Evolutionary conservation across 2,113 vertebrate genomes (phyloP), one percentile per base, ranked within the genome.

Genomic region (Aviceda subcristata): DNA sequence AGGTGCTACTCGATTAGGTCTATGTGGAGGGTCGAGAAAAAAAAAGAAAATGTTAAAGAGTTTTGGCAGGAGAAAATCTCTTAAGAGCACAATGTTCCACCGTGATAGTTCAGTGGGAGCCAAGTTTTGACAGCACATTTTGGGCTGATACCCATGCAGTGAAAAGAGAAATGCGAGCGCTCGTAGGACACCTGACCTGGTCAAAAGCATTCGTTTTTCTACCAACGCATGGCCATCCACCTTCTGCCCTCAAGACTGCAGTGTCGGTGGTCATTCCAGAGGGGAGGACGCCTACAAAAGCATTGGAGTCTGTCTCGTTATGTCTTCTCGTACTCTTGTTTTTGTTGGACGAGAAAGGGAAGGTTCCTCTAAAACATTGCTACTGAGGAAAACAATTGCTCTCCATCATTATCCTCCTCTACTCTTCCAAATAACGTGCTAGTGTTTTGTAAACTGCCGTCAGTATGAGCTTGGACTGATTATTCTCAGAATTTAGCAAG

Each of bases 1-100:
- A 95, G 88, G 94, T 97, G 71, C 92, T 75, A 94, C 86, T 64
- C 88, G 64, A 96, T 96, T 95, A 93, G 43, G 46, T 68, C 95
- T 76, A 45, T 59, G 53, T 38, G 66, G 75, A 83, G 34, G 24
- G 32, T 56, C 55, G 59, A 50, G 39, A 45, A 60, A 50, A 45
- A 0, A 48, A 57, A 63, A 56, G 63, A 73, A 64, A 38, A 41
- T 9, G 9, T 60, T 86, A 82, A 94, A 90, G 60, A 51, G 90
- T 90, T 55, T 91, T 96, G 91, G 88, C 93, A 97, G 56, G 41
- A 93, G 41, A 84, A 94, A 92, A 46, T 71, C 53, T 91, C 18
- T 50, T 68, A 75, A 43, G 57, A 95, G n/a, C 95, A 88, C 73
- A 88, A 57, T 93, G 91, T 94, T 95, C 85, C 68, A 63, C 38